phyloP scores from a whole-genome alignment of 2,797 vertebrate species.

The Scarus forsteni region DNA sequence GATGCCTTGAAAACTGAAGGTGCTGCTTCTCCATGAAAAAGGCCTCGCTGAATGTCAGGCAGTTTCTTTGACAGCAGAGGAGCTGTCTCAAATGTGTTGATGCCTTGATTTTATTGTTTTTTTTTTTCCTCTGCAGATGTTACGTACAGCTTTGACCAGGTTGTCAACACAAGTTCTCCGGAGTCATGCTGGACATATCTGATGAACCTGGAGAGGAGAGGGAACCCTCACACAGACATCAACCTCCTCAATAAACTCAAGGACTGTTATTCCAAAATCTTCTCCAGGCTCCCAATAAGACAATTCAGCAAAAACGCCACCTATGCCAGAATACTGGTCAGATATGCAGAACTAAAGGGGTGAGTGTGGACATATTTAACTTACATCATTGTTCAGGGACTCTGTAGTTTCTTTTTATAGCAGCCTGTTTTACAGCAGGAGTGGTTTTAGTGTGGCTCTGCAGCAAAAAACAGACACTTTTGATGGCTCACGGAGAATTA shows the following conservation, averaged over 20 bases:
- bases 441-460: not conserved
- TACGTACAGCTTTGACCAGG: constrained; percentile 88
- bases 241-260: constrained; percentile 89
- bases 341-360: constrained; percentile 95
- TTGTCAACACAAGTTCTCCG: constrained; percentile 88
- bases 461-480: no score
- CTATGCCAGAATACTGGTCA: constrained; percentile 93
- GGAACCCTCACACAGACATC: constrained; percentile 85
- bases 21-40: constrained; percentile 16
- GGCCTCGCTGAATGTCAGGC: not conserved
- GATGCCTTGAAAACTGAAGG: constrained; percentile 73
- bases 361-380: constrained; percentile 64
- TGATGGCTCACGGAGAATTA: no score
- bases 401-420: not conserved
- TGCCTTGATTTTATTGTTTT: not conserved
- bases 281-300: constrained; percentile 88
- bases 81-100: not conserved
- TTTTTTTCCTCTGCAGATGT: constrained; percentile 84
- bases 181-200: constrained; percentile 91
- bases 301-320: constrained; percentile 90
- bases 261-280: constrained; percentile 90
- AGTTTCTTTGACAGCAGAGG: not conserved
- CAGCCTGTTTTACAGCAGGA: not conserved
- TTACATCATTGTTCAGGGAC: not conserved
- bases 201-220: constrained; percentile 89